Evolutionary conservation across 2,888 invertebrate genomes (phyloP).

Genomic region (Brassicogethes aeneus): DNA sequence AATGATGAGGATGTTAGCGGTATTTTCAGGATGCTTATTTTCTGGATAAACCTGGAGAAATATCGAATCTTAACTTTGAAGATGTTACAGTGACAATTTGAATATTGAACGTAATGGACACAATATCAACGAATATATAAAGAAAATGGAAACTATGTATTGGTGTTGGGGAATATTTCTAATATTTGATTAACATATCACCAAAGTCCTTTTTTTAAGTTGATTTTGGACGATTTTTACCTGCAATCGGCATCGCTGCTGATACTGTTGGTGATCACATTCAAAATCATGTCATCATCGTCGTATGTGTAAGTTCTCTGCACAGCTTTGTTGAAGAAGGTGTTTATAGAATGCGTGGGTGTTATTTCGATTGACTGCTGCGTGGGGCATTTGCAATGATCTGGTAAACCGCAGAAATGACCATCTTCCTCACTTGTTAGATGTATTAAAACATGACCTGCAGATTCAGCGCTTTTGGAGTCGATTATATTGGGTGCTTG

Average conservation of each 20-base stretch:
- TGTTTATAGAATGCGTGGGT: conserved; percentile 24
- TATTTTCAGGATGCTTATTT: conserved; percentile 19
- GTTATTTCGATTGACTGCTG: conserved; percentile 32
- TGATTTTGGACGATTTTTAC: too few species aligned
- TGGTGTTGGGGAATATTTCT: too few species aligned
- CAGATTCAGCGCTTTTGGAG: conserved; percentile 21
- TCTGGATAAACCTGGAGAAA: conserved; percentile 14
- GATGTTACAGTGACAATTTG: conserved; percentile 21
- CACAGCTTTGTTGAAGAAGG: conserved; percentile 24
- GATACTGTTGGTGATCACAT: conserved; percentile 31
- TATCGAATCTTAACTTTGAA: not conserved
- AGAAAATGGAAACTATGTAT: conserved; percentile 20
- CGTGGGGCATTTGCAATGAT: conserved; percentile 28
- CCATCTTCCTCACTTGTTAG: conserved; percentile 26
- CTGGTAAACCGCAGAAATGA: conserved; percentile 26
- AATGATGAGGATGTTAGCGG: conserved; percentile 21
- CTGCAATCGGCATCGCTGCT: conserved; percentile 29
- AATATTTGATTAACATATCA: too few species aligned
- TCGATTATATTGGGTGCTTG: conserved; percentile 23
- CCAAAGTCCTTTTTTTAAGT: too few species aligned
- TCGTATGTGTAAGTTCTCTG: conserved; percentile 33
- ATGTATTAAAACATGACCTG: conserved; percentile 27
- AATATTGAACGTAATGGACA: conserved; percentile 20
- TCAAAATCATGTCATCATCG: conserved; percentile 25
- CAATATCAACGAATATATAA: conserved; percentile 21